phyloP scores from a whole-genome alignment of 2,797 vertebrate species.

The Clarias laeviceps region DNA sequence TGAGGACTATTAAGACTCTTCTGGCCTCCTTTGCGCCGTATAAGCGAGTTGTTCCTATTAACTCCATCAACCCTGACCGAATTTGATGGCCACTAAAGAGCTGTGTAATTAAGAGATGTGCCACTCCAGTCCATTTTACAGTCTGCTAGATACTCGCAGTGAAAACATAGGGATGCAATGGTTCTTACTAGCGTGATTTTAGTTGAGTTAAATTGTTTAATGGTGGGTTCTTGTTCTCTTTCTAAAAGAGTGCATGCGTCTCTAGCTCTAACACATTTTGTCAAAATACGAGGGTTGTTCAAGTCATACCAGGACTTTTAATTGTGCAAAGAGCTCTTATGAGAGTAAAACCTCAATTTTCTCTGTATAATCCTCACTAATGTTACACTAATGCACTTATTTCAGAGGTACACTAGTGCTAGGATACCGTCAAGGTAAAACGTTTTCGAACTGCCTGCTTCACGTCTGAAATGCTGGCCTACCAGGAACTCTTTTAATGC shows the following conservation, averaged over 20 bases:
- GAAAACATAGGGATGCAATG: neutral
- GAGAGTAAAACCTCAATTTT: too few species aligned
- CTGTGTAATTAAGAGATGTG: conserved; percentile 26
- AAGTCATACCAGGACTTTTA: too few species aligned
- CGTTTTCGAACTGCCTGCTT: too few species aligned
- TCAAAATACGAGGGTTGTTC: neutral
- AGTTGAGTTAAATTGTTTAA: neutral
- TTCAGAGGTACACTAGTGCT: too few species aligned
- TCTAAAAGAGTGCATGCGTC: neutral
- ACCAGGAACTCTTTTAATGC: too few species aligned
- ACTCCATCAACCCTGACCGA: conserved; percentile 31
- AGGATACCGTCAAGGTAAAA: too few species aligned
- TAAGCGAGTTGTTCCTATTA: conserved; percentile 15
- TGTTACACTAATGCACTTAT: too few species aligned
- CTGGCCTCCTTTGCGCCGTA: neutral
- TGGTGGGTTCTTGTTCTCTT: neutral
- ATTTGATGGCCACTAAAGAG: conserved; percentile 24
- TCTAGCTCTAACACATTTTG: neutral
- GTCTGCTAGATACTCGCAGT: conserved; percentile 6
- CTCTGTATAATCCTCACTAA: too few species aligned
- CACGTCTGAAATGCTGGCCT: too few species aligned
- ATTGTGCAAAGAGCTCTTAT: too few species aligned
- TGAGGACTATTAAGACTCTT: conserved; percentile 25
- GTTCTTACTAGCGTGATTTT: neutral
- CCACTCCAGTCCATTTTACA: conserved; percentile 28